These are phyloP conservation scores for Chiroxiphia lanceolata DNA, from an alignment of 2,797 vertebrate species.

Conservation along the genomic window DNA sequence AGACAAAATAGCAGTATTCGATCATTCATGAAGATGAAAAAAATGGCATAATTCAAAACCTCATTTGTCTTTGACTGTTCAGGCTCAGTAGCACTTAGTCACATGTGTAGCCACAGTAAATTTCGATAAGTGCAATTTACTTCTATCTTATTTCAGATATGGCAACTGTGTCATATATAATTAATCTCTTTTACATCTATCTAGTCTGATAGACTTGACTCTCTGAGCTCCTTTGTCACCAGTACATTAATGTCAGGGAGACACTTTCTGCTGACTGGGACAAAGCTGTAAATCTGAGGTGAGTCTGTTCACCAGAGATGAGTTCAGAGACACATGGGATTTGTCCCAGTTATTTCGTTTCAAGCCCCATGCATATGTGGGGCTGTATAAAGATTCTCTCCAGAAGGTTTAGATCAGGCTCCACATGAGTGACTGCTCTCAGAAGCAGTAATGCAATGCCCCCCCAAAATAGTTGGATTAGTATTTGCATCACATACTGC, in stretches of 20 bases:
- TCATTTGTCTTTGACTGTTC: background rate
- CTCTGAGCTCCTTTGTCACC: background rate
- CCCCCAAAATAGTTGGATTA: background rate
- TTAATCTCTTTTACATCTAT: background rate
- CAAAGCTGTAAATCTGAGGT: background rate
- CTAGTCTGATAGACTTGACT: background rate
- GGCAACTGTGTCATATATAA: background rate
- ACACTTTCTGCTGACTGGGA: background rate
- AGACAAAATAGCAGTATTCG: background rate
- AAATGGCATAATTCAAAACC: background rate
- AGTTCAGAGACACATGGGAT: background rate
- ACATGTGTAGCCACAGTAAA: background rate
- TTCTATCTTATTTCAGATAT: background rate
- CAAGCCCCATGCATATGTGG: background rate
- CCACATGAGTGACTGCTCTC: background rate
- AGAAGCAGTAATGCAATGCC: background rate
- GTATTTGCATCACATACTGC: background rate
- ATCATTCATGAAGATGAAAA: background rate
- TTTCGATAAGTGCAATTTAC: background rate
- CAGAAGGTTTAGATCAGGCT: background rate
- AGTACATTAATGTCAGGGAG: background rate
- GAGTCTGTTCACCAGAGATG: background rate
- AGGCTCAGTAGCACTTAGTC: background rate
- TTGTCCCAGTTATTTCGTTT: background rate
- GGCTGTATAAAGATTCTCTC: background rate